Percentiles rank a stretch among this genome's conserved stretches.
phyloP scores from a whole-genome alignment of 2,113 vertebrate genomes.

The Cebus imitator region DNA sequence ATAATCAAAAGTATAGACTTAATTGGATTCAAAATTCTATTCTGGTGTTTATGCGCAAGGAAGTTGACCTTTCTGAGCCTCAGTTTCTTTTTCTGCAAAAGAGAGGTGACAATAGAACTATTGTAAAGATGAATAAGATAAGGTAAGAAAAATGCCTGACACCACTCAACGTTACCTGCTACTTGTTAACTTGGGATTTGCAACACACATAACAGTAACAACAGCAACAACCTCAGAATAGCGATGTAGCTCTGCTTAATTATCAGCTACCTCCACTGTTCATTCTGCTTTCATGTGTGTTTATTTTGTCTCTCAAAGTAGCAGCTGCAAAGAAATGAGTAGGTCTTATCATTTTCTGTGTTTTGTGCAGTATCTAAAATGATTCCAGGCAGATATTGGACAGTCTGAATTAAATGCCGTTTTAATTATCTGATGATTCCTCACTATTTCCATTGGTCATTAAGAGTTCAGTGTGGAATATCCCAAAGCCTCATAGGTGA shows the following conservation, averaged over 20 bases:
- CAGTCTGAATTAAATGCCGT: background rate
- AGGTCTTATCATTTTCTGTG: background rate
- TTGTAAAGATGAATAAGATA: background rate
- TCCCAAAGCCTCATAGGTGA: background rate
- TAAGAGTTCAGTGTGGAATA: background rate
- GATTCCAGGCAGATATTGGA: background rate
- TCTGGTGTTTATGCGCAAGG: background rate
- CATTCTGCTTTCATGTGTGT: background rate
- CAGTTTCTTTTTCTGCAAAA: background rate
- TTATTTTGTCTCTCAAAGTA: constrained; percentile 33
- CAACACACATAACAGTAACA: background rate
- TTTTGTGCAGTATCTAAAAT: background rate
- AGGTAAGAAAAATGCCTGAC: background rate
- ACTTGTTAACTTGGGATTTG: background rate
- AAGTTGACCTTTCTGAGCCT: background rate
- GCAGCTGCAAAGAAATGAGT: background rate
- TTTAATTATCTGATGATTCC: background rate
- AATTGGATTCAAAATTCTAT: background rate
- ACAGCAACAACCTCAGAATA: background rate
- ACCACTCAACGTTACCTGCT: background rate
- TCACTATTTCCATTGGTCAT: background rate
- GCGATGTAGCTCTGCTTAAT: background rate
- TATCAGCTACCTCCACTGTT: background rate
- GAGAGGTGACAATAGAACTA: background rate
- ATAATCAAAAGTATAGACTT: background rate